Evolutionary conservation across 2,888 invertebrate genomes (phyloP), one percentile per base, ranked within the genome.

Genomic region (Stictocephala bisonia): DNA sequence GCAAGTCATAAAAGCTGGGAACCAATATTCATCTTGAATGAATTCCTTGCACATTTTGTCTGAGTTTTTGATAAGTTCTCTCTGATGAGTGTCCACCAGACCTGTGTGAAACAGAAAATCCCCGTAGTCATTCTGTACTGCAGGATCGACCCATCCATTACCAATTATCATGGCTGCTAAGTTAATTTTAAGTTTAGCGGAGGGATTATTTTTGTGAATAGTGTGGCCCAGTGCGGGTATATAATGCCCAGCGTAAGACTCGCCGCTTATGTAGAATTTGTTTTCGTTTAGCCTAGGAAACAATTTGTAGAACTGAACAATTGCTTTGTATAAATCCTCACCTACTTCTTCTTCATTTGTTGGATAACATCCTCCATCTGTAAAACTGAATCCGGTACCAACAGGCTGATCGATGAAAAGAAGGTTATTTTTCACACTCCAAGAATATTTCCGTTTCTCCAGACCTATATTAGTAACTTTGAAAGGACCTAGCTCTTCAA

Each of bases 321-420:
- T 80, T 0, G 92, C 92, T 69, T 88, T 87, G 80, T 94, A 92
- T 9, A 97, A 83, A 82, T 97, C 91, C 64, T 88, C 87, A 0
- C 93, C 96, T 0, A 96, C 93, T 81, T 92, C 90, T 0, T 88
- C 89, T 83, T 96, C 91, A 82, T 93, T 91, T 26, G 78, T 82
- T 1, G 84, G 85, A 79, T 83, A 86, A 2, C 86, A 85, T 0
- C 73, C 29, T 31, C 82, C 81, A 1, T 90, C 88, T 0, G 96
- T 95, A 80, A 95, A 96, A 84, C 96, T 96, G 82, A 92, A 97
- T 0, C 97, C 97, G 1, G 95, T 92, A 1, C 95, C 95, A 0
- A 94, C 96, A 0, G 97, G 97, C 83, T 95, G 96, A 83, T 97
- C 97, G 72, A 97, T 93, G 82, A 93, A 97, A 69, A 97, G 88